Evolutionary conservation across 2,113 vertebrate species (phyloP).

Genomic region (Ophiodon elongatus): DNA sequence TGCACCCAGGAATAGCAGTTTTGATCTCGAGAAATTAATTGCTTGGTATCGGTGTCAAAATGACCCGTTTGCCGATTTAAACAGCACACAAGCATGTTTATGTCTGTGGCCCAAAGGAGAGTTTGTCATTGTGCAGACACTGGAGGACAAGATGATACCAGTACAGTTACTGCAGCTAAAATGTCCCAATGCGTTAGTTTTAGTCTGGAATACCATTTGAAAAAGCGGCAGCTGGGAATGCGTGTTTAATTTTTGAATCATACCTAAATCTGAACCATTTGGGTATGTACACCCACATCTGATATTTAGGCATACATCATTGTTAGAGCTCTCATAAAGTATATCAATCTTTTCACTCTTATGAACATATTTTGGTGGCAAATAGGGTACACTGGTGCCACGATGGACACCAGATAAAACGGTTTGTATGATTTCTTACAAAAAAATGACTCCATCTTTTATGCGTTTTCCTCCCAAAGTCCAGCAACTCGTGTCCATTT

Average conservation of each 20-base stretch:
- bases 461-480: neutral
- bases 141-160: neutral
- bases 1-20: conserved; percentile 2
- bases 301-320: neutral
- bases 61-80: conserved; percentile 25
- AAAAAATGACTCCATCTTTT: neutral
- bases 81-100: neutral
- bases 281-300: neutral
- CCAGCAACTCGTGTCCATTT: neutral
- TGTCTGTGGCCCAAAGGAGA: conserved; percentile 9
- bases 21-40: conserved; percentile 25
- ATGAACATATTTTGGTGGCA: neutral
- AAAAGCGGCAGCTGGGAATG: neutral
- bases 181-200: neutral
- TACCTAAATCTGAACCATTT: neutral
- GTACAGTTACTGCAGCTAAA: neutral
- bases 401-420: neutral
- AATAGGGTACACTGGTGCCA: neutral
- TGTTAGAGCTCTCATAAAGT: neutral
- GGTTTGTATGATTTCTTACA: neutral
- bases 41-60: conserved; percentile 15
- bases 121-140: neutral
- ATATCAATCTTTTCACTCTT: neutral
- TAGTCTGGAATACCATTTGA: neutral
- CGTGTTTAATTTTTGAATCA: neutral